Conservation (phyloP, 2,797 vertebrate genomes). For the Decapterus maruadsi region DNA sequence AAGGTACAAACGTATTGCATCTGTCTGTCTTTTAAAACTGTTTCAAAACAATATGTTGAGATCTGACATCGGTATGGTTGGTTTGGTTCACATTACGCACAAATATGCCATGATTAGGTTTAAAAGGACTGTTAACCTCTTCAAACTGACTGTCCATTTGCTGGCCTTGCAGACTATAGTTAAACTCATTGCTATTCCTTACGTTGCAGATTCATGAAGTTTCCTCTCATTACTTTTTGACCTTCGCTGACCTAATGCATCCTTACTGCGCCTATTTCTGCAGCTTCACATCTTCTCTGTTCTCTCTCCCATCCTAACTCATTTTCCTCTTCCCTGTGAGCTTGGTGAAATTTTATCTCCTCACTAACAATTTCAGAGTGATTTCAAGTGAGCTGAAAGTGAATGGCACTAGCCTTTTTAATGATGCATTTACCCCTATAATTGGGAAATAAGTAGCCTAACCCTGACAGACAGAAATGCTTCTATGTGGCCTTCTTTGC, state of each 20-base stretch:
- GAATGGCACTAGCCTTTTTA: constrained; percentile 32
- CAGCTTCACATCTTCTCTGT: constrained; percentile 10
- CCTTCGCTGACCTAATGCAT: constrained; percentile 10
- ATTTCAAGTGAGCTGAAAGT: constrained; percentile 38
- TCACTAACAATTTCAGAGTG: constrained; percentile 24
- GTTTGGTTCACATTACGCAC: too few species aligned
- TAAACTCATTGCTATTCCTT: not conserved
- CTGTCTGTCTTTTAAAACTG: too few species aligned
- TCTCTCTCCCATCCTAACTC: not conserved
- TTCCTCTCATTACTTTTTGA: constrained; percentile 16
- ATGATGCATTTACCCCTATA: constrained; percentile 47
- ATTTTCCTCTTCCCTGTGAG: constrained; percentile 2
- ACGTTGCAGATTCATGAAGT: constrained; percentile 6
- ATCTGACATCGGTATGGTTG: too few species aligned
- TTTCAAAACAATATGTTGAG: too few species aligned
- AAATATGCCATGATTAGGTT: too few species aligned
- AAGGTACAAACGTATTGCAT: too few species aligned
- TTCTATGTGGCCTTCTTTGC: constrained; percentile 13
- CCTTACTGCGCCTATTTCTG: constrained; percentile 5
- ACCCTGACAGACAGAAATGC: constrained; percentile 28
- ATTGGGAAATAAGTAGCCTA: constrained; percentile 22
- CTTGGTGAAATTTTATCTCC: constrained; percentile 25
- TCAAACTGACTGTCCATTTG: not conserved
- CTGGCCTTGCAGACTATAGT: not conserved
- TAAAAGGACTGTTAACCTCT: not conserved